Evolutionary conservation across 2,797 vertebrate species (phyloP).

Genomic region (Paratrypauchen microcephalus): DNA sequence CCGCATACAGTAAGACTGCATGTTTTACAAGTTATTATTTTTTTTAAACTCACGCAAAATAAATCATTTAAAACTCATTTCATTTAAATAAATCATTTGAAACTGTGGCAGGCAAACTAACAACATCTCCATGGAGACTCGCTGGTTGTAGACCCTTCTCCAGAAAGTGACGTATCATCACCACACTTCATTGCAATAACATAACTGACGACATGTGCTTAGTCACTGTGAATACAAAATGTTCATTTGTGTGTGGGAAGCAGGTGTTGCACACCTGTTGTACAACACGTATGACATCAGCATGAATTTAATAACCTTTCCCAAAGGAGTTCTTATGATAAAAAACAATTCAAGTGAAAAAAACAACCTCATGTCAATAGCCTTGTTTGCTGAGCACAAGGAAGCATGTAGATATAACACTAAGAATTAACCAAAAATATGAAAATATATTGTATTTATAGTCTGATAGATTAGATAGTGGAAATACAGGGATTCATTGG

Average conservation of each 20-base stretch:
- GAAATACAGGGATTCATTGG: too few species aligned
- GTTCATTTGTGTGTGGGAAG: conserved; percentile 10
- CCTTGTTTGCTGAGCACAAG: not conserved
- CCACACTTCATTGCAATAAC: too few species aligned
- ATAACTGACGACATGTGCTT: not conserved
- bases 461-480: too few species aligned
- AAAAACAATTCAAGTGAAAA: conserved; percentile 49
- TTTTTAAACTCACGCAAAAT: not conserved
- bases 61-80: too few species aligned
- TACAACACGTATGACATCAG: conserved; percentile 44
- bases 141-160: too few species aligned
- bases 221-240: not conserved
- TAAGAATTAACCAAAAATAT: not conserved
- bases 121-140: too few species aligned
- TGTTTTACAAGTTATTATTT: too few species aligned
- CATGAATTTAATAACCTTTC: conserved; percentile 62
- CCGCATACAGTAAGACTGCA: too few species aligned
- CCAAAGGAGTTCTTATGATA: conserved; percentile 52
- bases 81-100: too few species aligned
- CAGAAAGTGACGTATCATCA: too few species aligned
- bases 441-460: too few species aligned
- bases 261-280: conserved; percentile 33
- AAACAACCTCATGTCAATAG: conserved; percentile 24
- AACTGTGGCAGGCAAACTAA: too few species aligned
- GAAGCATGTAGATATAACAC: not conserved